Percentiles rank a stretch among this genome's conserved stretches.
Conservation (phyloP, 2,888 invertebrate genomes). For the Pheosia tremula region DNA sequence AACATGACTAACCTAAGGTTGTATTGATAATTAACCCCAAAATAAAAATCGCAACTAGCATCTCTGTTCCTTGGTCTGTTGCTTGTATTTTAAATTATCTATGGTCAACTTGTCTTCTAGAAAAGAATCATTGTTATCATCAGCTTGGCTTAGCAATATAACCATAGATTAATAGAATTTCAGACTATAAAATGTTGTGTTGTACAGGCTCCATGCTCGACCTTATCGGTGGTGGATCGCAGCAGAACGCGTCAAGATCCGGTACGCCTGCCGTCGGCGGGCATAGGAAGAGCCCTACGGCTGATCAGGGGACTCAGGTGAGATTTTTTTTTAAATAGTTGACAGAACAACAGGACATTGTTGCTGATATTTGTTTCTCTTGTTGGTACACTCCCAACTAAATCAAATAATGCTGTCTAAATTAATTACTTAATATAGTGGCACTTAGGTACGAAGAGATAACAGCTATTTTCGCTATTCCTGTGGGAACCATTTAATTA, state of each 20-base stretch:
- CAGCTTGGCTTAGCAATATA: conserved; percentile 2
- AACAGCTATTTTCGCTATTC: too few relatives aligned
- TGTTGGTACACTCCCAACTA: too few relatives aligned
- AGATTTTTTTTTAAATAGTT: background rate
- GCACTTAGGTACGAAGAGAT: too few relatives aligned
- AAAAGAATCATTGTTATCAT: background rate
- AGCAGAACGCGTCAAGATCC: conserved; percentile 87
- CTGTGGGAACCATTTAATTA: too few relatives aligned
- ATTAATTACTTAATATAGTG: too few relatives aligned
- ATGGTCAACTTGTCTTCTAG: background rate
- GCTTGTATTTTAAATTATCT: conserved; percentile 52
- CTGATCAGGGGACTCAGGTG: conserved; percentile 93
- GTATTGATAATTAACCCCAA: background rate
- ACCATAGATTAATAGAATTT: background rate
- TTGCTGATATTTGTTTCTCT: too few relatives aligned
- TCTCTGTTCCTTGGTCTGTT: conserved; percentile 76
- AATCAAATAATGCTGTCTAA: too few relatives aligned
- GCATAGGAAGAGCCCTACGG: conserved; percentile 93
- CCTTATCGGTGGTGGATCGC: conserved; percentile 87
- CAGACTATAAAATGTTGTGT: conserved; percentile 11
- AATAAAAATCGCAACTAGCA: conserved; percentile 73
- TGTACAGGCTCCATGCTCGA: conserved; percentile 85
- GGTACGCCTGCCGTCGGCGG: conserved; percentile 90
- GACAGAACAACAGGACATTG: too few relatives aligned
- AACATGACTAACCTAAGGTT: background rate